phyloP scores from a whole-genome alignment of 1,140 invertebrate species.

The Psix sp. region DNA sequence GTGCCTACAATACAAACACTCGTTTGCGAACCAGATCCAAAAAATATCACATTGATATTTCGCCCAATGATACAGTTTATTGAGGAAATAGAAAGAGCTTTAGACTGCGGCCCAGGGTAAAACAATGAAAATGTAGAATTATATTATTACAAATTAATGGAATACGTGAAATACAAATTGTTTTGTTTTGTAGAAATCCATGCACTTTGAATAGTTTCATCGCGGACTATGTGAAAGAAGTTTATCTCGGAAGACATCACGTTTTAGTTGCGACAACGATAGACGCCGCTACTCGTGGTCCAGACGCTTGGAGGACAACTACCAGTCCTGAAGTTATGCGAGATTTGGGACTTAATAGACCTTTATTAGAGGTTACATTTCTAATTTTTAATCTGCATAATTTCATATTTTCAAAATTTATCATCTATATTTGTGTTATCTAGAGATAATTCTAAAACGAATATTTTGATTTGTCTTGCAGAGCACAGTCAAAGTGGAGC shows the following conservation, averaged over 20 bases:
- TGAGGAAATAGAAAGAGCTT: constrained; percentile 84
- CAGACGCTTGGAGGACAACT: constrained; percentile 85
- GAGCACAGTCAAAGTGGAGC: constrained; percentile 85
- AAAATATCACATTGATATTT: constrained; percentile 87
- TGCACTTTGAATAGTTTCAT: constrained; percentile 86
- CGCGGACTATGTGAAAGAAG: constrained; percentile 86
- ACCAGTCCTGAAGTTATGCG: constrained; percentile 83
- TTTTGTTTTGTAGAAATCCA: constrained; percentile 75
- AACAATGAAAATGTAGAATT: constrained; percentile 3
- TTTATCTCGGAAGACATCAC: constrained; percentile 81
- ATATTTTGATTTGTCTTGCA: constrained; percentile 68
- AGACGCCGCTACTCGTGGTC: constrained; percentile 83
- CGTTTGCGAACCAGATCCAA: constrained; percentile 85
- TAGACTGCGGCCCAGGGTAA: constrained; percentile 81
- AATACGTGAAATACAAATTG: neutral
- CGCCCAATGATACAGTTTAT: constrained; percentile 86
- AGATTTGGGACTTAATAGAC: constrained; percentile 80
- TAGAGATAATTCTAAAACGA: too few relatives aligned
- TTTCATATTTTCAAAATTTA: too few relatives aligned
- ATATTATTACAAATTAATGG: constrained; percentile 2
- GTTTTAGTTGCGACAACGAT: constrained; percentile 80
- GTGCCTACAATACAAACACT: constrained; percentile 76
- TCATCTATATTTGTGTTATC: too few relatives aligned
- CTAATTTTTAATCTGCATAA: too few relatives aligned
- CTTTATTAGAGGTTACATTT: constrained; percentile 82